Percentiles rank a stretch among this genome's conserved stretches.
Evolutionary conservation across 2,888 invertebrate genomes (phyloP).

Genomic region (Agrotis segetum): DNA sequence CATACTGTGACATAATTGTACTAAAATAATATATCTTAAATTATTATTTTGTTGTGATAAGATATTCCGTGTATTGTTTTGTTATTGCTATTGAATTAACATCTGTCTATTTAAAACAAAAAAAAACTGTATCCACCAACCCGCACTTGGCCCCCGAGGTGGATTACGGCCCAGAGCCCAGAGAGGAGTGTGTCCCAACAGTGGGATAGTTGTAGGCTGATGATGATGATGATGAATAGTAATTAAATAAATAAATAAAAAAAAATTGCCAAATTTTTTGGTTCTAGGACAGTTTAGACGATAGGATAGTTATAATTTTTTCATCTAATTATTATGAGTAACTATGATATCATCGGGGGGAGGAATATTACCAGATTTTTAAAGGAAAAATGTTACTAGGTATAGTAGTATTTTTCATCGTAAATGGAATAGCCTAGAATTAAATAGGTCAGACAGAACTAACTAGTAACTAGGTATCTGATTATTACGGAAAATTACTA

Average conservation of each 20-base stretch:
- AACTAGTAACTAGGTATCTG: neutral
- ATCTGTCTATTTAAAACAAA: too few relatives aligned
- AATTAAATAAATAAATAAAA: too few relatives aligned
- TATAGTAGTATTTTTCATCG: neutral
- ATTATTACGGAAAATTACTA: neutral
- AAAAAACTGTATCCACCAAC: too few relatives aligned
- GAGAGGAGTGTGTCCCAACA: too few relatives aligned
- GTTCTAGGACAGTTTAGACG: too few relatives aligned
- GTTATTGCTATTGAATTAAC: neutral
- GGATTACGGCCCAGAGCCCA: too few relatives aligned
- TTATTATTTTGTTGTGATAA: slow-evolving; percentile 38
- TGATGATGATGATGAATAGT: too few relatives aligned
- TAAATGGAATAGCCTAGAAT: neutral
- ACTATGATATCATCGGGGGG: neutral
- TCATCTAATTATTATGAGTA: neutral
- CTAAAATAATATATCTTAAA: slow-evolving; percentile 42
- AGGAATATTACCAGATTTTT: neutral
- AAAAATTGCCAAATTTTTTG: too few relatives aligned
- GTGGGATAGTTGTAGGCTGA: too few relatives aligned
- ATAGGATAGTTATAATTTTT: neutral
- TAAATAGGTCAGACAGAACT: neutral
- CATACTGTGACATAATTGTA: slow-evolving; percentile 49
- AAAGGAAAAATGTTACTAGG: slow-evolving; percentile 2
- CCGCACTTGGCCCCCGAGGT: too few relatives aligned
- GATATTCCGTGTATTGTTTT: neutral